Conservation (phyloP, 1,140 invertebrate genomes). For the Manduca sexta region DNA sequence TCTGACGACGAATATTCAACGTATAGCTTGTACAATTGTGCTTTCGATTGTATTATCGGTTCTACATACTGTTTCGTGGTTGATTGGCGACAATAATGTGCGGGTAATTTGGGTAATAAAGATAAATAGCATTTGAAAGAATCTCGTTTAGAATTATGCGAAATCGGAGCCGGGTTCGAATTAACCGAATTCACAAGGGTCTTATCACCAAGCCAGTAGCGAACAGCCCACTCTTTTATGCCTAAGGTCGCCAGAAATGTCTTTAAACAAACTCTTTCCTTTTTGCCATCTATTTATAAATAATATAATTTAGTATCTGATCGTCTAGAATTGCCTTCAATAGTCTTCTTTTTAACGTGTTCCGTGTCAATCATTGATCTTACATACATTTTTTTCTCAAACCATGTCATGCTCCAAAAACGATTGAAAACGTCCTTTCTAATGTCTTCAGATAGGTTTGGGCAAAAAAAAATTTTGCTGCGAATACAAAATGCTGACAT, state of each 20-base stretch:
- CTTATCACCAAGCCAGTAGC: slow-evolving; percentile 24
- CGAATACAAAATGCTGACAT: slow-evolving; percentile 11
- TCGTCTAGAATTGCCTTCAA: slow-evolving; percentile 11
- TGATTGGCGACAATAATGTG: no score
- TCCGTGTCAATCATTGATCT: background rate
- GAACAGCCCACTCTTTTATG: slow-evolving; percentile 28
- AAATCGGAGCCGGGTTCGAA: background rate
- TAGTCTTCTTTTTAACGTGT: slow-evolving; percentile 1
- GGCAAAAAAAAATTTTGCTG: slow-evolving; percentile 12
- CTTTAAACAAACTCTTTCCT: no score
- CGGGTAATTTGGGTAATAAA: no score
- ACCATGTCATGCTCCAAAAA: background rate
- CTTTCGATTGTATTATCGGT: no score
- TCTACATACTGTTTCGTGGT: background rate
- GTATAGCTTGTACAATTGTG: no score
- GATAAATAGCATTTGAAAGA: no score
- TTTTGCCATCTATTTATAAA: background rate
- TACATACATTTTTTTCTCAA: slow-evolving; percentile 2
- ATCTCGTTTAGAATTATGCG: background rate
- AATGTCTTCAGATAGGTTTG: slow-evolving; percentile 9
- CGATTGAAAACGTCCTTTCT: slow-evolving; percentile 2
- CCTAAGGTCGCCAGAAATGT: background rate
- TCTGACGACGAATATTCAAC: no score
- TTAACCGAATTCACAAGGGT: background rate
- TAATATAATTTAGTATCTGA: slow-evolving; percentile 8